phyloP scores from a whole-genome alignment of 2,888 invertebrate species.

The Drosophila atripex region DNA sequence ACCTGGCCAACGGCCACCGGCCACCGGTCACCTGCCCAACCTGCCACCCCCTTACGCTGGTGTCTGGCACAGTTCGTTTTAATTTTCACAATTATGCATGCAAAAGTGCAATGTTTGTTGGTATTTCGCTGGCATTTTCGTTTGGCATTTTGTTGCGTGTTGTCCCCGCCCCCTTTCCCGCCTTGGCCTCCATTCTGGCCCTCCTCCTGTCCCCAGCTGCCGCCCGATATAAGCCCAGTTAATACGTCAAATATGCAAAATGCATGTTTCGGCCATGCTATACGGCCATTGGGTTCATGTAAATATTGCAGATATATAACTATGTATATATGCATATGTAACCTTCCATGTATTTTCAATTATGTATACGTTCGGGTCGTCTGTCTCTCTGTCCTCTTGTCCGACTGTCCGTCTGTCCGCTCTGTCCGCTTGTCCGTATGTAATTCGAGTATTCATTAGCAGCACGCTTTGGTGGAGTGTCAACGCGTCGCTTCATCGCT shows the following conservation, averaged over 20 bases:
- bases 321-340: slow-evolving; percentile 6
- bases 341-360: slow-evolving; percentile 19
- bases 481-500: slow-evolving; percentile 48
- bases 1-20: neutral
- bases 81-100: slow-evolving; percentile 78
- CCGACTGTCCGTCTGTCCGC: neutral
- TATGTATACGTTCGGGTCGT: slow-evolving; percentile 19
- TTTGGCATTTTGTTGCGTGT: slow-evolving; percentile 69
- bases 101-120: slow-evolving; percentile 75
- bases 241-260: slow-evolving; percentile 68
- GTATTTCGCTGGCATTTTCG: slow-evolving; percentile 53
- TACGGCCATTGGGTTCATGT: slow-evolving; percentile 25
- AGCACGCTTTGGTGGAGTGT: slow-evolving; percentile 40
- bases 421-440: neutral
- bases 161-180: slow-evolving; percentile 32
- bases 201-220: neutral
- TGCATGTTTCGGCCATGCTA: slow-evolving; percentile 55
- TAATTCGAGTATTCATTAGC: slow-evolving; percentile 42
- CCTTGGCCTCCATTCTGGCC: neutral
- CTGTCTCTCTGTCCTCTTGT: neutral
- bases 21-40: too few species aligned
- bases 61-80: slow-evolving; percentile 66
- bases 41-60: slow-evolving; percentile 22
- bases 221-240: slow-evolving; percentile 53
- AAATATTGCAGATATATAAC: slow-evolving; percentile 18